Base-by-base conservation (phyloP, 2,113 vertebrate genomes). In the Columbina picui region DNA sequence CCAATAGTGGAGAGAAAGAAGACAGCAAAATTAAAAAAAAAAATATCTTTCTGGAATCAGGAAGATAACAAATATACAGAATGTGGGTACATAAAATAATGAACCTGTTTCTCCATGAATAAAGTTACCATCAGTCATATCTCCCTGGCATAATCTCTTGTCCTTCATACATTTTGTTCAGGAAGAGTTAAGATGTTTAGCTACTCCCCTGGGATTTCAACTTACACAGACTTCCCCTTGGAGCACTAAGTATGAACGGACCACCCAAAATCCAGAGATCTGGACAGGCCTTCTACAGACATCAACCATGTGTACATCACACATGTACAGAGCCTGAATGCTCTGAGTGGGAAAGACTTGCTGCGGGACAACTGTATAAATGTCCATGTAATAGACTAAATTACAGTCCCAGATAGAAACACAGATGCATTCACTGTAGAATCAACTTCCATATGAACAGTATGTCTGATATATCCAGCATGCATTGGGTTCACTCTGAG, bases 221-320 rank as follows among this genome's bases (percentile, higher is more conserved):
- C 15, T 47, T 10, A 52, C 0, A 0, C 21, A 73, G 25, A 56
- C 9, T 52, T 55, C 39, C 17, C 12, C 41, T 27, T 83, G 77
- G 12, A 74, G 4, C 27, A 43, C 12, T 55, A 63, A 69, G 15
- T 41, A 41, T 52, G 17, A 53, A 50, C 15, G 15, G 9, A 41
- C 12, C 74, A 30, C 27, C 9, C 14, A 41, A 64, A 61, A 78
- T 45, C 20, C 38, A 38, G 20, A 39, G 14, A 17, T 38, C 20
- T 79, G 30, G 20, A 63, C 27, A 92, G 34, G 26, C 15, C 18
- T 87, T 75, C 38, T 70, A 34, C 26, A 59, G 43, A 22, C 6
- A 41, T 59, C 77, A 64, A 30, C 43, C 14, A 22, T 0, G 0
- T 7, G 14, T 34, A 32, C 1, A 2, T 29, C 34, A 69, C 38